Evolutionary conservation across 2,113 vertebrate genomes (phyloP), one percentile per base, ranked within the genome.

Genomic region (Ciconia maguari): DNA sequence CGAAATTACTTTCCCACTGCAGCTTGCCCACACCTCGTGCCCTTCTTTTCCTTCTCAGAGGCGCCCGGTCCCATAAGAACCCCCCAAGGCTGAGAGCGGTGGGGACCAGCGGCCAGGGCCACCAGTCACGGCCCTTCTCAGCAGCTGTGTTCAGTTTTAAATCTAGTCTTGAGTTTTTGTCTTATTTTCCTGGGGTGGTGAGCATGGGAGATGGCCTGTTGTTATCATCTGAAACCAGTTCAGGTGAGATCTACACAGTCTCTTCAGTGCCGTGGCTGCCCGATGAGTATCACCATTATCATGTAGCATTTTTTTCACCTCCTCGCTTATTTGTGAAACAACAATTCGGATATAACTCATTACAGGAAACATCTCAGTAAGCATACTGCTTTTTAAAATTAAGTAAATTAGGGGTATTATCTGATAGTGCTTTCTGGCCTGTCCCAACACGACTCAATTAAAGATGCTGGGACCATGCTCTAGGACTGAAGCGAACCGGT

Each of bases 51-150:
- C 16, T 77, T 16, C 27, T 25, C 68, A 32, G n/a, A 86, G 48
- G 14, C 3, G 0, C 24, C 26, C 3, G 1, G 17, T 71, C 14
- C 52, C 2, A 0, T 34, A 25, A 19, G 9, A 77, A 26, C 8
- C 11, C 6, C 8, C 5, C 7, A 26, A 22, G 29, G 13, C 42
- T 75, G 66, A 58, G 3, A 6, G 1, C 4, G 1, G 6, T 6
- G 12, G 19, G 25, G 10, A 74, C 26, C 44, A 61, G 52, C 2
- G 10, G 8, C 9, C 3, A 16, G 48, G 18, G 7, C 17, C 57
- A 44, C 20, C 19, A 87, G 34, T 34, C 11, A 2, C 2, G 1
- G 25, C 21, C 38, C 20, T 49, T 48, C 32, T 20, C 38, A 60
- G 38, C 6, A 81, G 38, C 48, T 62, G 11, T 14, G 27, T 16